Evolutionary conservation across 1,140 invertebrate genomes (phyloP).

Genomic region (Sycobia sp.): DNA sequence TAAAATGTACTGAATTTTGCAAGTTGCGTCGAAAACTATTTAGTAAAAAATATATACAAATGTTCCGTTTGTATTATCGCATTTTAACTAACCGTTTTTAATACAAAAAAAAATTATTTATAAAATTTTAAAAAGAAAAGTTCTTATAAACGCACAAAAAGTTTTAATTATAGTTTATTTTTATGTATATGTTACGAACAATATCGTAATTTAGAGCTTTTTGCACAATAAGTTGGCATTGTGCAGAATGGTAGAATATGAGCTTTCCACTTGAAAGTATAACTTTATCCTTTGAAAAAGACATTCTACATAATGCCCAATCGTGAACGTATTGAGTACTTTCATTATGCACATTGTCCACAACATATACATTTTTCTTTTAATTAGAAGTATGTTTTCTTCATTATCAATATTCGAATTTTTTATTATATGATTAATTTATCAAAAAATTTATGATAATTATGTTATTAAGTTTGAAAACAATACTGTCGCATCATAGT

Average conservation of each 20-base stretch:
- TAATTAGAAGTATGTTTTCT: conserved; percentile 2
- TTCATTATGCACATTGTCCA: no score
- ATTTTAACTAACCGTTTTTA: conserved; percentile 2
- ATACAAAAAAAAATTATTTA: conserved; percentile 14
- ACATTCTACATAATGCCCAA: no score
- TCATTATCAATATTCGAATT: conserved; percentile 19
- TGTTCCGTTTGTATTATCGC: background rate
- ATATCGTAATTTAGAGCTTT: no score
- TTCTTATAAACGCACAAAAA: no score
- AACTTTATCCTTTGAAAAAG: no score
- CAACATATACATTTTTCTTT: background rate
- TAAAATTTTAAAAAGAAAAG: no score
- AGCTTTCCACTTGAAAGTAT: no score
- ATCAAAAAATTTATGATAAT: conserved; percentile 2
- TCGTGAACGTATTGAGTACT: no score
- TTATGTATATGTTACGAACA: no score
- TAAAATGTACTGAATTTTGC: background rate
- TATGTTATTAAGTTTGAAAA: background rate
- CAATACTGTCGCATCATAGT: conserved; percentile 10
- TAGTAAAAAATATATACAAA: conserved; percentile 5
- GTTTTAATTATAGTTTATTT: no score
- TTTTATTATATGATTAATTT: conserved; percentile 23
- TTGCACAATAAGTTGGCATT: no score
- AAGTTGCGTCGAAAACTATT: conserved; percentile 11
- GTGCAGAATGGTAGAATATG: no score